Evolutionary conservation across 1,140 invertebrate genomes (phyloP), one percentile per base, ranked within the genome.

Genomic region (Drosophila kanapiae): DNA sequence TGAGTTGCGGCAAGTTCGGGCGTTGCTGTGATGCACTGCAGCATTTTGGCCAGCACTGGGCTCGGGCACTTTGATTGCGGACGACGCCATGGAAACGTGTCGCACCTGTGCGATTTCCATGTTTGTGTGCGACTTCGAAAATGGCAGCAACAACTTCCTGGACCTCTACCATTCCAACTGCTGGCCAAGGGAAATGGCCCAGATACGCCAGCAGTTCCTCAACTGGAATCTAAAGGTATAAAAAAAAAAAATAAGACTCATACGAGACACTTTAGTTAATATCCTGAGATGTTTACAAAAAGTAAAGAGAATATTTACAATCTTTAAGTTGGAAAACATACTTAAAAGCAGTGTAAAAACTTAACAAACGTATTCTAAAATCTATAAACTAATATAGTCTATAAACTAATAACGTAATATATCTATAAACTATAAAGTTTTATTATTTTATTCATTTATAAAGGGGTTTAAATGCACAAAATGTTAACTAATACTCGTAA

Each of bases 101-200:
- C 91, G 91, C 51, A 92, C 91, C 64, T 92, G 91, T 92, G 91
- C 91, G 43, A 91, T 83, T 61, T 78, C 75, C 49, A 78, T 78
- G 75, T 78, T 78, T 61, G 74, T 78, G 49, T 92, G 87, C 75
- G 91, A 92, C 78, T 92, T 91, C 53, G 91, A 91, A 77, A 88
- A 81, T 83, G 84, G 84, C 64, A 84, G 78, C 61, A 82, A 81
- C 59, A 90, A 79, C 43, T 88, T 83, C 75, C 57, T 92, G 64
- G 91, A 92, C 75, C 75, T 92, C 58, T 90, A 91, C 49, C 87
- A 92, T 86, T 78, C 91, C 59, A 82, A 67, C 38, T 80, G 91
- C 47, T 92, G 81, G 79, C 75, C 84, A 49, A 82, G 48, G 33
- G 91, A 92, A 78, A 92, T 91, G 67, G 87, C 72, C 53, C 77